phyloP scores from a whole-genome alignment of 2,888 invertebrate species.

The Habrosyne pyritoides region DNA sequence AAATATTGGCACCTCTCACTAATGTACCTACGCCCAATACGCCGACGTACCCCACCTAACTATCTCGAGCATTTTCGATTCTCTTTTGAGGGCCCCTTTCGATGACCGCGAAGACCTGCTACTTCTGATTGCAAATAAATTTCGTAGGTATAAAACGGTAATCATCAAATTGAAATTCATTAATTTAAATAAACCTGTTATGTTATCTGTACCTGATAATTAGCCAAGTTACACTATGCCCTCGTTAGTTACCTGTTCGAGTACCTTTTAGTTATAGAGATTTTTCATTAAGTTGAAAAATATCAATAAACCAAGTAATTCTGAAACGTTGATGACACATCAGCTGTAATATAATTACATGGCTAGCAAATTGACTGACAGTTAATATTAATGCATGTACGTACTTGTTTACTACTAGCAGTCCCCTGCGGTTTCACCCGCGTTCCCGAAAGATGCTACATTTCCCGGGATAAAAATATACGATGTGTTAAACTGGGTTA shows the following conservation, averaged over 20 bases:
- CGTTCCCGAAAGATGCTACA: too few species aligned
- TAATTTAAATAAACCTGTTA: not conserved
- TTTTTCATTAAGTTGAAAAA: too few species aligned
- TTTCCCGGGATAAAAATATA: too few species aligned
- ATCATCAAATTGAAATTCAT: not conserved
- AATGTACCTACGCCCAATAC: constrained; percentile 38
- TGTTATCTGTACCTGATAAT: not conserved
- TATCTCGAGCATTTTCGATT: constrained; percentile 39
- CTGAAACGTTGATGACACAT: too few species aligned
- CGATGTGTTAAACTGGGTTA: too few species aligned
- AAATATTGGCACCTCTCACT: constrained; percentile 70
- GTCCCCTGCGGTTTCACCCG: not conserved
- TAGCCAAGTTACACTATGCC: not conserved
- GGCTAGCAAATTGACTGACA: too few species aligned
- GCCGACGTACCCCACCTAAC: constrained; percentile 20
- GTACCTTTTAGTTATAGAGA: too few species aligned
- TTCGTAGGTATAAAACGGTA: not conserved
- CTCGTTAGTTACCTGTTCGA: too few species aligned
- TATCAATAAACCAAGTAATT: too few species aligned
- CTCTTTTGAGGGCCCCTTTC: constrained; percentile 31
- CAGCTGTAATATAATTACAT: too few species aligned
- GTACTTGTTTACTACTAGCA: not conserved
- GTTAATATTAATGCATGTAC: too few species aligned
- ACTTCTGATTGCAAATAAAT: not conserved
- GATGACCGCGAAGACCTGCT: constrained; percentile 5